Evolutionary conservation across 2,113 vertebrate genomes (phyloP), one percentile per base, ranked within the genome.

Genomic region (Salvelinus namaycush): DNA sequence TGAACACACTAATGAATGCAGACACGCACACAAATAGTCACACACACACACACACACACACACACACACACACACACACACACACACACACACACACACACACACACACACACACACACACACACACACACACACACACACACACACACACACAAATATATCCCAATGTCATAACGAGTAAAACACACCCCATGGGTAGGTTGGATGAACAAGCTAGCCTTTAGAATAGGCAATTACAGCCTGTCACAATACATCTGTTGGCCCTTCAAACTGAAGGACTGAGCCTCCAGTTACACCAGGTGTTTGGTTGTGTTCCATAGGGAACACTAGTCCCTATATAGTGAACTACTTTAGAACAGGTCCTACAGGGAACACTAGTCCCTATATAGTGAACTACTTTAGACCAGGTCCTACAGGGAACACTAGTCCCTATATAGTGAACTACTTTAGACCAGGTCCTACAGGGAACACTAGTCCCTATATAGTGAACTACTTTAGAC

Each of bases 141-240:
- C 73, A 64, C 62, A 22, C 20, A 54, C 44, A 68, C 4, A 13
- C 51, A 54, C 22, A 14, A 12, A 59, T 72, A 73, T 31, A 20
- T 70, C 34, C 57, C 79, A 82, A 65, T 81, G 79, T 79, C 85
- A 85, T 51, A 74, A 54, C 65, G 72, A 39, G 78, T 73, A 31
- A 70, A 26, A 14, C 54, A 70, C 39, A 49, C 65, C 79, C 79
- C 14, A 3, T 74, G 75, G 79, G 39, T 39, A 39, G 39, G 39
- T 31, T 0, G 68, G 59, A 80, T 62, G 72, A 80, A 81, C 76
- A 80, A 60, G 77, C n/a, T 67, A 59, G 4, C 14, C 2, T 66
- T 83, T 72, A 75, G 79, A 84, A 75, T 79, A 65, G 64, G 31
- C 64, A 69, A 81, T 74, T 68, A 71, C 20, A n/a, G 59, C 24